Base-by-base conservation (phyloP, 2,113 vertebrate genomes). In the Thryonomys swinderianus region DNA sequence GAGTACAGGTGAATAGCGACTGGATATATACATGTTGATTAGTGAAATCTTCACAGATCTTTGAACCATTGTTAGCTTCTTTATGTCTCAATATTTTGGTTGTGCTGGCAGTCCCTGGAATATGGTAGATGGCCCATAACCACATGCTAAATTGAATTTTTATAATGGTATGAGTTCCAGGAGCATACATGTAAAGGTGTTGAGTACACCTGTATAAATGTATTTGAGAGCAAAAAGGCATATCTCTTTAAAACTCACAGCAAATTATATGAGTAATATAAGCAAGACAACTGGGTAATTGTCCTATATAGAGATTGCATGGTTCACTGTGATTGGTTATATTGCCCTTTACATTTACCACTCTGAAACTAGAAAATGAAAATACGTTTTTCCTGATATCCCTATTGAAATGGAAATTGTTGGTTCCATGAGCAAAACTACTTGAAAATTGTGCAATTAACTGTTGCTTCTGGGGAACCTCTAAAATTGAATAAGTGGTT, bases 391-490 rank as follows among this genome's bases (percentile, higher is more conserved):
- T 91, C 55, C 71, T 87, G 71, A 84, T 95, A 87, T 51, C 14
- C 64, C 74, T 27, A 84, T 91, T 78, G 59, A 97, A 95, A 96
- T 66, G 93, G 40, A 93, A 97, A 90, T 89, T 92, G 74, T 94
- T 91, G 32, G n/a, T 95, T 37, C 78, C 11, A 40, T 92, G 79
- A 96, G n/a, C 51, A 94, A 93, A 93, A 71, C 1, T 55, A 87
- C 94, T 90, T 78, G 80, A 80, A 92, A 85, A 95, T 96, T 95
- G 93, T 95, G 61, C 84, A 94, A 87, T 93, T 96, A 93, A n/a
- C 69, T 94, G 42, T 96, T 93, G 51, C 73, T 92, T 96, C 86
- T 89, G 37, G 80, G 48, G 69, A 62, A 96, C 93, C 79, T 89
- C 57, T 96, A 94, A 87, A 81, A 34, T 81, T 88, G 94, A 95